Percentiles rank a stretch among this genome's conserved stretches.
Conservation (phyloP, 1,140 invertebrate genomes). For the Drosophila kohkoa region DNA sequence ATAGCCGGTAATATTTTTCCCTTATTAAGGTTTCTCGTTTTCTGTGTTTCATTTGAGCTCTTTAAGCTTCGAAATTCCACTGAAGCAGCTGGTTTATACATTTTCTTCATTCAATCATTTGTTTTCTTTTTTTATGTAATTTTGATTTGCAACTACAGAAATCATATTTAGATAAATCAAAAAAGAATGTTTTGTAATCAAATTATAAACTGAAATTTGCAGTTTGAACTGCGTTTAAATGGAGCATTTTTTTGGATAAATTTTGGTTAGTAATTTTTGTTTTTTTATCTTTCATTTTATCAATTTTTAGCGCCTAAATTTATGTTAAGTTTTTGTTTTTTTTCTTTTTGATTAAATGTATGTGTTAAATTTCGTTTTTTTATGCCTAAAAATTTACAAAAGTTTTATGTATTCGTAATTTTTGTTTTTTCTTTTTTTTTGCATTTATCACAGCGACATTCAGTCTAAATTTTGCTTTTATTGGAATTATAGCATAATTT, state of each 20-base stretch:
- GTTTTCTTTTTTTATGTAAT: conserved; percentile 35
- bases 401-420: conserved; percentile 73
- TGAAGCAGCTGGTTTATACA: conserved; percentile 57
- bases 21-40: conserved; percentile 14
- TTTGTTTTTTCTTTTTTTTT: conserved; percentile 62
- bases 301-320: conserved; percentile 76
- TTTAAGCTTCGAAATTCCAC: conserved; percentile 43
- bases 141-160: conserved; percentile 63
- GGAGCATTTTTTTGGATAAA: conserved; percentile 50
- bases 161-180: conserved; percentile 12
- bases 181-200: conserved; percentile 11
- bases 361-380: conserved; percentile 71
- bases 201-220: conserved; percentile 28
- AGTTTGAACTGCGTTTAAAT: conserved; percentile 27
- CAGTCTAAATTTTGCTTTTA: conserved; percentile 85
- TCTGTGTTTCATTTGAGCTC: conserved; percentile 4
- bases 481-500: conserved; percentile 84
- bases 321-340: conserved; percentile 71
- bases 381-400: conserved; percentile 84
- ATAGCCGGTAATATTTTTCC: conserved; percentile 32
- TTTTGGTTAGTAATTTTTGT: conserved; percentile 45
- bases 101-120: conserved; percentile 12
- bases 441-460: conserved; percentile 85
- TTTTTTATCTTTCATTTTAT: conserved; percentile 51
- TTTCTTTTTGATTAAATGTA: conserved; percentile 59